Base-by-base conservation (phyloP, 2,113 vertebrate species). In the Ctenodactylus gundi region DNA sequence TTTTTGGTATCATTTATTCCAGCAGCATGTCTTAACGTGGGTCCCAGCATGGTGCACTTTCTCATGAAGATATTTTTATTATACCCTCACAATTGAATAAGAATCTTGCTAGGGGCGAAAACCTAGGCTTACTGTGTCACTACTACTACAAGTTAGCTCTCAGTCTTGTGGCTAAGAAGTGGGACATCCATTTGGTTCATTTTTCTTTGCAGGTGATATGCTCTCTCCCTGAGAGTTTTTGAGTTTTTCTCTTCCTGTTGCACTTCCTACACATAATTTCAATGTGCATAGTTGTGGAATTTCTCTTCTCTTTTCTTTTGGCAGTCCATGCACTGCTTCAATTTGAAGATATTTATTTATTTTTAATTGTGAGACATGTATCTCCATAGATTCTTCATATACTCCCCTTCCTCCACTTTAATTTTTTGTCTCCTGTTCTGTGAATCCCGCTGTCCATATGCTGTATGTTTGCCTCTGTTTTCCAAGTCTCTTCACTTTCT, bases 271-370 rank as follows among this genome's bases (percentile, higher is more conserved):
- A 77, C 34, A 62, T 83, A 49, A 36, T 95, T 77, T 34, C 53
- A 70, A 51, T 34, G 44, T 68, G 29, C 58, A 3, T 46, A 55
- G 49, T 25, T 70, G 44, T 44, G 39, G 68, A 10, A 68, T 70
- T 92, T 73, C 75, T 39, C 41, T 76, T 94, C 31, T 36, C 25
- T 92, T 6, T 76, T n/a, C 6, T 92, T 88, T 84, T 83, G 84
- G 17, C 41, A 53, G 60, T 49, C 21, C 36, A 77, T 21, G 2
- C 3, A 76, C 23, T 27, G 18, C 51, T 93, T 90, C 49, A 58
- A 51, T 58, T 57, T 87, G 55, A 51, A 80, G 29, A n/a, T n/a
- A n/a, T n/a, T 53, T 17, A 39, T n/a, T 39, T 51, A 7, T 34
- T 34, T 83, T 77, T 77, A 64, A 46, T 85, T 60, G 36, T 73